A percentile compares a stretch with the other conserved stretches of the same genome.
These are phyloP conservation scores for Cheilosia pagana DNA, from an alignment of 2,888 invertebrate species.

Conservation along the genomic window DNA sequence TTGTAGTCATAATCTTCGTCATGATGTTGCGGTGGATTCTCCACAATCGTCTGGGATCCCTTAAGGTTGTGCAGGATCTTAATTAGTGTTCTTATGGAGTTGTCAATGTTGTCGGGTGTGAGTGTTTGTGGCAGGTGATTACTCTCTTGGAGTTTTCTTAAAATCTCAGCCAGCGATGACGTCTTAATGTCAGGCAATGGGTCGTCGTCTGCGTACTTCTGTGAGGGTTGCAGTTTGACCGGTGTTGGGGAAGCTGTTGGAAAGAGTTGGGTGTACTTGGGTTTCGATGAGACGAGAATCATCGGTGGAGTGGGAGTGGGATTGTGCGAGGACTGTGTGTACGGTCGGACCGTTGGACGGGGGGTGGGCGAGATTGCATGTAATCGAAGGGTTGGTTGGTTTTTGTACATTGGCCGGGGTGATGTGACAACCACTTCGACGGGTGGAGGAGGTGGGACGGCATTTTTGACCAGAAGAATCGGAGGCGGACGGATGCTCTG, in stretches of 20 bases:
- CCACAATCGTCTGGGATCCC: conserved; percentile 81
- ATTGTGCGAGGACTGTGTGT: conserved; percentile 7
- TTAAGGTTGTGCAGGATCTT: conserved; percentile 90
- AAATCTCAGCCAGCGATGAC: conserved; percentile 85
- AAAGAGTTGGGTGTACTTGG: conserved; percentile 65
- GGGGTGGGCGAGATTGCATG: conserved; percentile 77
- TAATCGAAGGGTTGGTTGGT: conserved; percentile 79
- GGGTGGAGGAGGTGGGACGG: conserved; percentile 67
- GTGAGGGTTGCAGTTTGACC: conserved; percentile 79
- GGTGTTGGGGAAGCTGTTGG: conserved; percentile 71
- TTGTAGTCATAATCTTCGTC: conserved; percentile 81
- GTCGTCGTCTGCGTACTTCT: conserved; percentile 77
- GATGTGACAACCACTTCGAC: conserved; percentile 77
- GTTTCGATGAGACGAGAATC: conserved; percentile 69
- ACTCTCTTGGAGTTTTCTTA: conserved; percentile 89
- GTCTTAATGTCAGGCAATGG: conserved; percentile 82
- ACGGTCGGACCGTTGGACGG: conserved; percentile 42
- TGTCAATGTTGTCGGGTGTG: conserved; percentile 90
- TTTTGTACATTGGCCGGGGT: conserved; percentile 78
- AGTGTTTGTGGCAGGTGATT: conserved; percentile 91
- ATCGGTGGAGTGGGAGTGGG: conserved; percentile 75
- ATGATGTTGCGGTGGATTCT: conserved; percentile 81
- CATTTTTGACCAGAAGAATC: conserved; percentile 44
- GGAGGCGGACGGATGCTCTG: conserved; percentile 66
- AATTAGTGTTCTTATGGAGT: conserved; percentile 90